Evolutionary conservation across 2,888 invertebrate genomes (phyloP).

Genomic region (Conops quadrifasciatus): DNA sequence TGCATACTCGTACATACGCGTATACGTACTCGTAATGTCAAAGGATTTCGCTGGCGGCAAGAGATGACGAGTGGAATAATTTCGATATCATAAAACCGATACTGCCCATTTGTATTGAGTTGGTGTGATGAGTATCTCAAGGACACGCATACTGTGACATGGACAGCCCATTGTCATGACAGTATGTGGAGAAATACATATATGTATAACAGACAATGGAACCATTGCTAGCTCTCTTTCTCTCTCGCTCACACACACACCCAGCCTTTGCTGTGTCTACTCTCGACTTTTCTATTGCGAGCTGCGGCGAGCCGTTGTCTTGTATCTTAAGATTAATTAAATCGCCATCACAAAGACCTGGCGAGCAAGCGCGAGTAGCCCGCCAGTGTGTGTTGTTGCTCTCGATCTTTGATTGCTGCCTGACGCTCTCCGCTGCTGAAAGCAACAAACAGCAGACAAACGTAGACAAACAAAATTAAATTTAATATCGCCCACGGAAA

Average conservation of each 20-base stretch:
- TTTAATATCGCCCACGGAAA: slow-evolving; percentile 8
- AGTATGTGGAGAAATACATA: no score
- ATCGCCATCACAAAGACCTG: no score
- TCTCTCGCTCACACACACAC: background rate
- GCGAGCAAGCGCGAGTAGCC: no score
- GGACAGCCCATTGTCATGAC: no score
- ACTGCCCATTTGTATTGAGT: background rate
- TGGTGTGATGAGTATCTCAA: background rate
- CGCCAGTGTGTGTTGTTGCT: slow-evolving; percentile 10
- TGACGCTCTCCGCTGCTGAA: background rate
- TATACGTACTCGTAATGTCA: no score
- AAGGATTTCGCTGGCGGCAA: background rate
- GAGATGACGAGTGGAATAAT: slow-evolving; percentile 2
- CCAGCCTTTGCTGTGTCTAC: background rate
- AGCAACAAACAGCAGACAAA: slow-evolving; percentile 1
- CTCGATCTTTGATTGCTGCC: slow-evolving; percentile 1
- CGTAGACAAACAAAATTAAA: background rate
- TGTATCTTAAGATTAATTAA: no score
- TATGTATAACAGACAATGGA: no score
- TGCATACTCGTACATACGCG: no score
- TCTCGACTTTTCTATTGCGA: no score
- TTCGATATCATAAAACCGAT: background rate
- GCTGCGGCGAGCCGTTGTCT: no score
- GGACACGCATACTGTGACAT: background rate
- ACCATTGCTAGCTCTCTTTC: no score